Conservation (phyloP, 2,797 vertebrate genomes). For the Trichosurus vulpecula region DNA sequence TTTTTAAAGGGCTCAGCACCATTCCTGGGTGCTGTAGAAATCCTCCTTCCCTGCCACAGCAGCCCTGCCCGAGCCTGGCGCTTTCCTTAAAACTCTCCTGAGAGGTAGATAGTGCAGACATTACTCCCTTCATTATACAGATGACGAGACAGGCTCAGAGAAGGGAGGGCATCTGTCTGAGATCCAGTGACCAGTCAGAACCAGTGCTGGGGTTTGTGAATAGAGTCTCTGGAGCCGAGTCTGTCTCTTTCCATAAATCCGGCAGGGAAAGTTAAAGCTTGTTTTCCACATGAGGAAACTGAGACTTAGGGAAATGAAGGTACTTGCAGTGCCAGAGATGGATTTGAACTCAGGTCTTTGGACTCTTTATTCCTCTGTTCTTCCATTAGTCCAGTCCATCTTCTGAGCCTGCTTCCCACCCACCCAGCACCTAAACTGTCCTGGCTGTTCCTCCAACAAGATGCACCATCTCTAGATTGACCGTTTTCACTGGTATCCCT, state of each 20-base stretch:
- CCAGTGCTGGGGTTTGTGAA: too few relatives aligned
- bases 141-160: not conserved
- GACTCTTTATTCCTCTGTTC: not conserved
- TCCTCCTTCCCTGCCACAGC: not conserved
- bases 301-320: not conserved
- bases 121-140: too few relatives aligned
- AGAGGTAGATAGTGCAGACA: not conserved
- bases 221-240: not conserved
- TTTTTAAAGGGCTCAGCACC: not conserved
- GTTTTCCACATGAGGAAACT: slow-evolving; percentile 14
- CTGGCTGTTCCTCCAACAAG: not conserved
- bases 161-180: not conserved
- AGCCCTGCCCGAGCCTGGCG: not conserved
- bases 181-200: not conserved
- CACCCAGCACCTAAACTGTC: not conserved
- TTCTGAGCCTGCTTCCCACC: too few relatives aligned
- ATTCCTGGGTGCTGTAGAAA: not conserved
- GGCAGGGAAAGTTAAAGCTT: slow-evolving; percentile 11
- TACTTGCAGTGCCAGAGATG: not conserved
- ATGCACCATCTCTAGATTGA: not conserved
- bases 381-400: not conserved
- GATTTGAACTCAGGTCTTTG: not conserved
- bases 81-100: not conserved
- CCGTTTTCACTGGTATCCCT: not conserved
- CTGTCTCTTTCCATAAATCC: not conserved